Evolutionary conservation across 2,888 invertebrate species (phyloP), one percentile per base, ranked within the genome.

Genomic region (Herminia tarsipennalis): DNA sequence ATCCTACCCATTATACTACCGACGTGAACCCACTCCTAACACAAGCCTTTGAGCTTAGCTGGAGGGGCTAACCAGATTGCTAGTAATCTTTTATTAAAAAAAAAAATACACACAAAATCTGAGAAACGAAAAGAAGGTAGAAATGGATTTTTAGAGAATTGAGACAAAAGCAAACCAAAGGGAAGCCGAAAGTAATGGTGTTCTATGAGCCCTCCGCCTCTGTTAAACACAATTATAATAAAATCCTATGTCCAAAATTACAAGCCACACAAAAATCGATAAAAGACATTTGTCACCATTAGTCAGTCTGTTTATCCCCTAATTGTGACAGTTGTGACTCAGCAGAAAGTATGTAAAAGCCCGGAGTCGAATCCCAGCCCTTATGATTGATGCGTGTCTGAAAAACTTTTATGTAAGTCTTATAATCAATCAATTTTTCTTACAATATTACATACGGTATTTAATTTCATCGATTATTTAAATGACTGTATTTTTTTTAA

Each of bases 331-430:
- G 16, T 5, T 9, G 22, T 40, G 40, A 40, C 27, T 27, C 14
- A 5, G 18, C 32, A n/a, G 10, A 21, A 39, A 21, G 18, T 21
- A 10, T 5, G 20, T 9, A 13, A 37, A 37, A 37, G 20, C 36
- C 18, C 27, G 37, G 37, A 13, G 6, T 37, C 9, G 28, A 18
- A 39, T 12, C 34, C n/a, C 18, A 33, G n/a, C 14, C 21, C n/a
- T 10, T 22, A 21, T 53, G 48, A 61, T 61, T 61, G 47, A 58
- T 56, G 27, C 8, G 10, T 13, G 39, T 29, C 41, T 12, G n/a
- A 8, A 9, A 33, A 42, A 45, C 22, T 47, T 52, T 24, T 48
- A 34, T 35, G 29, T 43, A 42, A 40, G 10, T 36, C 17, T 41
- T 21, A 56, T 46, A 39, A 38, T 34, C 39, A 34, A 56, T 38